Base-by-base conservation (phyloP, 2,888 invertebrate species). In the Choreutis nemorana region DNA sequence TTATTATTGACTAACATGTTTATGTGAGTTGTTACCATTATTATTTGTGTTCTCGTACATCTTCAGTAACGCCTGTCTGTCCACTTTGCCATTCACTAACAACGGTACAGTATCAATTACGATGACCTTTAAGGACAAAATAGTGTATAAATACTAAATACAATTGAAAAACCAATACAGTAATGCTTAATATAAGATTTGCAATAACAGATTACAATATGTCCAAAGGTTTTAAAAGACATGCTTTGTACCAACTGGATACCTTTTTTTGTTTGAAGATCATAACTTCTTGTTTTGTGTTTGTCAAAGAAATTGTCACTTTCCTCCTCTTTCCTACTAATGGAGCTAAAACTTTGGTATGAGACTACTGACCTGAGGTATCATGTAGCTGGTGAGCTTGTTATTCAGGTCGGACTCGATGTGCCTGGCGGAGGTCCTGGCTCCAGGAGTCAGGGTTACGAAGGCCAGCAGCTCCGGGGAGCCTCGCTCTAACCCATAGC, bases 21-120 rank as follows among this genome's bases (percentile, higher is more conserved):
- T n/a, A n/a, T 3, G 20, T 20, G 13, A 28, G 14, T 21, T 37
- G 64, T 71, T 55, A 86, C 86, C 83, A 39, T 84, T 87, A 42
- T 87, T 87, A 38, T 86, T 87, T 0, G 85, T 83, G 31, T 83
- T 84, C 55, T 90, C 87, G 46, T 90, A 93, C 54, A 83, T 82
- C 49, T 86, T 87, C 29, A 94, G 62, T 16, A 94, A 60, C 0
- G 84, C 72, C 52, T 94, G 92, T 18, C 94, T 78, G 61, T 94
- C 94, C 4, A 88, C 87, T 71, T 94, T 94, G 0, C 94, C 94
- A 54, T 94, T 94, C 0, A 91, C 90, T 15, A 93, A 71, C 14
- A 91, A 65, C 0, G 94, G 94, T 30, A 94, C 82, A n/a, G 60
- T 81, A 11, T 91, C 87, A 7, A 92, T 64, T 1, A 88, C 68